phyloP scores from a whole-genome alignment of 2,888 invertebrate species.

The Cetonia aurata region DNA sequence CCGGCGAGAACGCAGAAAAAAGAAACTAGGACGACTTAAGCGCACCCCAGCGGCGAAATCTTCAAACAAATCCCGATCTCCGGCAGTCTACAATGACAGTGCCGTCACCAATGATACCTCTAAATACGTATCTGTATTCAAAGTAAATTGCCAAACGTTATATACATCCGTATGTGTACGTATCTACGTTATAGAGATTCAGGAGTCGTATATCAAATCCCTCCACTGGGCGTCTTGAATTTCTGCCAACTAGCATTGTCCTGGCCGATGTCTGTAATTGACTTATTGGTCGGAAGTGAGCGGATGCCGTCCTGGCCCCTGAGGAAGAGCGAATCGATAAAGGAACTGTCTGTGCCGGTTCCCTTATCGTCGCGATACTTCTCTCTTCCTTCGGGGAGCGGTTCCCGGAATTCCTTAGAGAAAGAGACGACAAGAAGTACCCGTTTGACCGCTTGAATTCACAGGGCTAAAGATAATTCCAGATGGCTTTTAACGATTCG shows the following conservation, averaged over 20 bases:
- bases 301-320: constrained; percentile 38
- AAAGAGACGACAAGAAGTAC: constrained; percentile 12
- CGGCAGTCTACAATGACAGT: not conserved
- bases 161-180: constrained; percentile 41
- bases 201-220: constrained; percentile 63
- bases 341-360: constrained; percentile 47
- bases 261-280: constrained; percentile 63
- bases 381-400: constrained; percentile 10
- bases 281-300: constrained; percentile 67
- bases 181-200: constrained; percentile 32
- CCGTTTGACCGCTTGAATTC: not conserved
- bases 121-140: constrained; percentile 63
- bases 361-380: constrained; percentile 25
- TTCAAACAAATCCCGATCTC: constrained; percentile 12
- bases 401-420: not conserved
- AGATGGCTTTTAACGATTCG: constrained; percentile 3
- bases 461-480: constrained; percentile 12
- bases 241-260: constrained; percentile 66
- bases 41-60: not conserved
- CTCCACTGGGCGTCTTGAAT: constrained; percentile 60
- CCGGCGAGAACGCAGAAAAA: not conserved
- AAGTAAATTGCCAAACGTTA: constrained; percentile 62
- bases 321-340: constrained; percentile 58
- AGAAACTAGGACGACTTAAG: not conserved
- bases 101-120: constrained; percentile 14